These are phyloP conservation scores for Drosophila yooni DNA, from an alignment of 2,888 invertebrate species.

Conservation along the genomic window DNA sequence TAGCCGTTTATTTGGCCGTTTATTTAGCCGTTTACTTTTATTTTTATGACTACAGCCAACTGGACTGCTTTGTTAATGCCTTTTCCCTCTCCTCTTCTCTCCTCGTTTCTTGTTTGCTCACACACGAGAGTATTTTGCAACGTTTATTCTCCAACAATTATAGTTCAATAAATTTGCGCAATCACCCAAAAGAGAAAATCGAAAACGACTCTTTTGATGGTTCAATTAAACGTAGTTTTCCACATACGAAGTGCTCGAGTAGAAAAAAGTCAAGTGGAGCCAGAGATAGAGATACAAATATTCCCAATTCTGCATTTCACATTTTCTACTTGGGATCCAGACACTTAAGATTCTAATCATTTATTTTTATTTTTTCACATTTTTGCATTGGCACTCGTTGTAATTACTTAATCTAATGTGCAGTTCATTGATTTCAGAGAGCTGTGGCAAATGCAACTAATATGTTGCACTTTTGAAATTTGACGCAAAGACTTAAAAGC, in stretches of 20 bases:
- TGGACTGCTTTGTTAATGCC: conserved; percentile 23
- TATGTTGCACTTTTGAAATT: background rate
- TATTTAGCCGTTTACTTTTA: conserved; percentile 49
- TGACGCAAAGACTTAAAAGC: background rate
- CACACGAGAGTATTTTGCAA: conserved; percentile 4
- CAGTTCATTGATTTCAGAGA: conserved; percentile 13
- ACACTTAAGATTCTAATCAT: conserved; percentile 1
- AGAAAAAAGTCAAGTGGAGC: background rate
- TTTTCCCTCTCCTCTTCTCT: background rate
- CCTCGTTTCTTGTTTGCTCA: conserved; percentile 1
- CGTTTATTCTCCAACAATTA: conserved; percentile 48
- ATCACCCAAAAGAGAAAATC: conserved; percentile 41
- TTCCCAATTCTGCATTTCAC: conserved; percentile 9
- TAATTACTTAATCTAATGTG: conserved; percentile 18
- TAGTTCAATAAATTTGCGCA: conserved; percentile 54
- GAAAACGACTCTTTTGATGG: conserved; percentile 39
- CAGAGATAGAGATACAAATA: background rate
- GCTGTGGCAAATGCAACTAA: background rate
- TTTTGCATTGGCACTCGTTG: conserved; percentile 2
- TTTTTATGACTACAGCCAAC: conserved; percentile 44
- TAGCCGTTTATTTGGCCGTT: conserved; percentile 48
- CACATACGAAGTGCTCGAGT: conserved; percentile 13
- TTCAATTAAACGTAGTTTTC: conserved; percentile 43
- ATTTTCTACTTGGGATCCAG: conserved; percentile 18
- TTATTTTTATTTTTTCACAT: background rate